Base-by-base conservation (phyloP, 2,888 invertebrate species). In the Ennomos erosarius region DNA sequence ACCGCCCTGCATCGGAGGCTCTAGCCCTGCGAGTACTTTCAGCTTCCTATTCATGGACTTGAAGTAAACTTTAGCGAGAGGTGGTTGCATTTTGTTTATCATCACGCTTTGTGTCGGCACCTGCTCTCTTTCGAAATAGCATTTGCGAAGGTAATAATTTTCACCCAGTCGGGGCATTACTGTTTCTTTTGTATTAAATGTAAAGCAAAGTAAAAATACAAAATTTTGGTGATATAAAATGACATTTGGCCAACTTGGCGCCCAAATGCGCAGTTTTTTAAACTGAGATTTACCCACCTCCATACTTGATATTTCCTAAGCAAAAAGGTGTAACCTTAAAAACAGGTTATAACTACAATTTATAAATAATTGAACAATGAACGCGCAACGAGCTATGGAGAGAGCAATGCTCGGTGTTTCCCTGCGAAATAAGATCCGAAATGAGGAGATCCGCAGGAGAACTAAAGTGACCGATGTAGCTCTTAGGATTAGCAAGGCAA, bases 31-130 rank as follows among this genome's bases (percentile, higher is more conserved):
- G 0, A 90, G 70, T 1, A 81, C 73, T 67, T 86, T 88, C 0
- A 85, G 68, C 56, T 82, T 84, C 0, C 76, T 74, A 9, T 67
- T 75, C 92, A 91, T 90, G 0, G 84, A 84, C 51, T 88, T 86
- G 64, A 91, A 92, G 64, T 86, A 90, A 39, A 91, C 79, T 9
- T 79, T 74, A 0, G 91, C 91, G 1, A 92, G 79, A 1, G 80
- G 63, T 6, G 78, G 77, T 8, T 72, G 62, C 92, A 92, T 90
- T 59, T 75, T 86, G 0, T 82, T 71, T 54, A 71, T 86, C 67
- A 91, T 90, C 9, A 82, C 70, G 47, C 76, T 84, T 65, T 88
- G 87, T 0, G 87, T 86, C 1, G 92, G 92, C 9, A 90, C 89
- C 59, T 85, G 78, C n/a, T 85, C 76, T 11, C 69, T 78, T 68